phyloP scores from a whole-genome alignment of 2,113 vertebrate species.

The Scomber japonicus region DNA sequence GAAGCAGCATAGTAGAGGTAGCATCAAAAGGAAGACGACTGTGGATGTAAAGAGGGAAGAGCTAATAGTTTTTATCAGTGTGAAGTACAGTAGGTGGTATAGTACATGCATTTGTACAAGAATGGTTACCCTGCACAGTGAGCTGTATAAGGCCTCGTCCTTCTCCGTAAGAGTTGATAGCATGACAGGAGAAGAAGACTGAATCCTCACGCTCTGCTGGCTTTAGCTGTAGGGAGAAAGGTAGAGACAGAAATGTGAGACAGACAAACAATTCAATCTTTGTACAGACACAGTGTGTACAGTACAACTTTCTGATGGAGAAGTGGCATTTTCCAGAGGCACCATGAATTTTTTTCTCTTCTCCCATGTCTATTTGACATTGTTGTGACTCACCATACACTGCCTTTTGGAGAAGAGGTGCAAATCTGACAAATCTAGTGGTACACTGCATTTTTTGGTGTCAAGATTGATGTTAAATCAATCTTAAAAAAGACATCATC shows the following conservation, averaged over 20 bases:
- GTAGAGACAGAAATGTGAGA: constrained; percentile 30
- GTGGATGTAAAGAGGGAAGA: neutral
- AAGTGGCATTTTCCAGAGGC: neutral
- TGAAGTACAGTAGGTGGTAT: neutral
- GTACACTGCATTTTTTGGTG: neutral
- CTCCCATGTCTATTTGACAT: constrained; percentile 3
- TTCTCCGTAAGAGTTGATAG: constrained; percentile 98
- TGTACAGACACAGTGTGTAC: constrained; percentile 9
- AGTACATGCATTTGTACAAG: constrained; percentile 13
- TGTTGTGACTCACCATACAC: neutral
- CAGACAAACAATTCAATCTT: constrained; percentile 41
- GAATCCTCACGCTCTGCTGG: constrained; percentile 98
- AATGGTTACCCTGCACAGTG: constrained; percentile 93
- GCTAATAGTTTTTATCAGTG: neutral
- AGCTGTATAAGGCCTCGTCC: constrained; percentile 97
- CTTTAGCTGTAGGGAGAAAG: constrained; percentile 87
- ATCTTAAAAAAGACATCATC: neutral
- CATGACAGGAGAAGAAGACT: constrained; percentile 98
- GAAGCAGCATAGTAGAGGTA: neutral
- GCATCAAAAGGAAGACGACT: neutral
- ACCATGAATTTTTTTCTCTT: constrained; percentile 6
- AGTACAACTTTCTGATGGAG: constrained; percentile 18
- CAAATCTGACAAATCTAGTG: neutral
- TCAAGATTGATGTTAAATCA: neutral
- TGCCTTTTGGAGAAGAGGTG: neutral